Evolutionary conservation across 2,113 vertebrate species (phyloP).

Genomic region (Gambusia holbrooki): DNA sequence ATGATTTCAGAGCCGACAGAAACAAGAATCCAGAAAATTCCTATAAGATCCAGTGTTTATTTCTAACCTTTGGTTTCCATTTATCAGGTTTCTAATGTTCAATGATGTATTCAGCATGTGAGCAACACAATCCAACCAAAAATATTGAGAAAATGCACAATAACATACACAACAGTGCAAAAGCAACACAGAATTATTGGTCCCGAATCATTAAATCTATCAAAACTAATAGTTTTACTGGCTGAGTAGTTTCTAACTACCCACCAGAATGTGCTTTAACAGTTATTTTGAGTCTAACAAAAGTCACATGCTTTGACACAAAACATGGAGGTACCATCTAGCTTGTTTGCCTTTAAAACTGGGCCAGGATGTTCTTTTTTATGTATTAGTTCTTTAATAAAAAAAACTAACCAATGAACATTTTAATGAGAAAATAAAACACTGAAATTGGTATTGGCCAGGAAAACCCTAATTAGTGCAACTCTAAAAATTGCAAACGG

Average conservation of each 20-base stretch:
- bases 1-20: neutral
- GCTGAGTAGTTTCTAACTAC: neutral
- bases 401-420: neutral
- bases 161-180: no score
- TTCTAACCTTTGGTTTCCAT: constrained; percentile 26
- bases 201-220: neutral
- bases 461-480: neutral
- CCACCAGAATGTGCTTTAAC: neutral
- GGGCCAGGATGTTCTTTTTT: no score
- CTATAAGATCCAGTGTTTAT: constrained; percentile 7
- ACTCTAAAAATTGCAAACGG: neutral
- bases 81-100: constrained; percentile 20
- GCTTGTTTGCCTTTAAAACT: neutral
- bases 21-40: constrained; percentile 22
- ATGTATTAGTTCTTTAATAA: neutral
- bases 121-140: neutral
- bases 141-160: neutral
- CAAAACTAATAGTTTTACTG: neutral
- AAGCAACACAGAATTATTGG: neutral
- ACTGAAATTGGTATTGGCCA: neutral
- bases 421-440: neutral
- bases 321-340: neutral
- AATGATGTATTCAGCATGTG: constrained; percentile 13
- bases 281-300: neutral
- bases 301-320: neutral